Evolutionary conservation across 2,888 invertebrate species (phyloP).

Genomic region (Tuta absoluta): DNA sequence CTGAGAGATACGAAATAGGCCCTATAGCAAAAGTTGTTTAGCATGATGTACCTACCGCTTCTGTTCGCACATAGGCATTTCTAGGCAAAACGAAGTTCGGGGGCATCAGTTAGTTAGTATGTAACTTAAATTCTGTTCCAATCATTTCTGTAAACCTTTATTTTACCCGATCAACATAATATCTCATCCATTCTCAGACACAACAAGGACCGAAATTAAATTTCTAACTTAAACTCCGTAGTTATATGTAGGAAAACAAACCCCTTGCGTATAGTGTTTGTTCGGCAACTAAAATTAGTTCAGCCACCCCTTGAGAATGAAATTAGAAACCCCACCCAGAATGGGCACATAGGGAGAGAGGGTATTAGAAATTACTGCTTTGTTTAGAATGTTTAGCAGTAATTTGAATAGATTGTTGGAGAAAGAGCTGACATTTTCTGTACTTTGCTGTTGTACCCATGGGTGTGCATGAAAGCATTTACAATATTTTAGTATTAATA

Average conservation of each 20-base stretch:
- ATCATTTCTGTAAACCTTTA: not conserved
- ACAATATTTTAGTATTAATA: too few relatives aligned
- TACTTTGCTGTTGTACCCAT: not conserved
- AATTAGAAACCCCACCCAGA: constrained; percentile 55
- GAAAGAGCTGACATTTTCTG: not conserved
- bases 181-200: constrained; percentile 6
- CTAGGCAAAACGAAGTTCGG: too few relatives aligned
- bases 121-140: too few relatives aligned
- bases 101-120: too few relatives aligned
- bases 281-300: constrained; percentile 73
- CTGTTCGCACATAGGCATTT: too few relatives aligned
- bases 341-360: constrained; percentile 12
- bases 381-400: constrained; percentile 9
- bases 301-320: constrained; percentile 60
- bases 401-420: constrained; percentile 13
- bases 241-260: constrained; percentile 12
- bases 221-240: constrained; percentile 16
- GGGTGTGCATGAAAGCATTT: too few relatives aligned
- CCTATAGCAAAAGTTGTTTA: too few relatives aligned
- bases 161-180: not conserved
- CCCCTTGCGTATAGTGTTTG: constrained; percentile 46
- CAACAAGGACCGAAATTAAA: constrained; percentile 15
- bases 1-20: too few relatives aligned
- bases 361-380: constrained; percentile 20
- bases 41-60: too few relatives aligned